A percentile compares a stretch with the other conserved stretches of the same genome.
Conservation (phyloP, 2,888 invertebrate species). For the Ernsta delagoae region DNA sequence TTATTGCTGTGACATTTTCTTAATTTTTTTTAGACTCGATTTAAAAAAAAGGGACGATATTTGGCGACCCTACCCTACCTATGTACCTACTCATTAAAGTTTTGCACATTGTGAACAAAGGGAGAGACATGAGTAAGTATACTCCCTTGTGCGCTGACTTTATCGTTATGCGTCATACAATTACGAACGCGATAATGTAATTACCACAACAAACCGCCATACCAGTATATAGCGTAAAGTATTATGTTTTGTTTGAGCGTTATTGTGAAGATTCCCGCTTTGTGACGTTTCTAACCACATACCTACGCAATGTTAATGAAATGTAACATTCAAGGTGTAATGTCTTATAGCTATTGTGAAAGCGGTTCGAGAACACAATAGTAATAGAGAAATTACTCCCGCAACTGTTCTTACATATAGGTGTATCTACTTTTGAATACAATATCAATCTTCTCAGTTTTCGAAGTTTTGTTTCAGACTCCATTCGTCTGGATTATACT, state of each 20-base stretch:
- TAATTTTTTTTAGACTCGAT: too few species aligned
- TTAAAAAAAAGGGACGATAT: too few species aligned
- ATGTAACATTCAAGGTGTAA: not conserved
- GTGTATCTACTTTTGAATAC: not conserved
- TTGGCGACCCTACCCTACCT: too few species aligned
- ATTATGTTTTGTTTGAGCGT: conserved; percentile 12
- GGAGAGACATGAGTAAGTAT: not conserved
- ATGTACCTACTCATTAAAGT: conserved; percentile 5
- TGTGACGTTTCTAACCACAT: conserved; percentile 1
- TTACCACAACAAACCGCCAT: conserved; percentile 1
- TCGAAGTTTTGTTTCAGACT: not conserved
- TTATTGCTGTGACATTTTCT: too few species aligned
- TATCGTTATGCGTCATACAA: conserved; percentile 6
- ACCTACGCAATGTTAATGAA: conserved; percentile 1
- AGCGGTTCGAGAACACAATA: not conserved
- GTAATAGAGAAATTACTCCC: not conserved
- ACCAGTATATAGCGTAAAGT: not conserved
- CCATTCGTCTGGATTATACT: not conserved
- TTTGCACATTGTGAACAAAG: not conserved
- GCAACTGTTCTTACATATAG: not conserved
- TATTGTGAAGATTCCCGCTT: conserved; percentile 12
- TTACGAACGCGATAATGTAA: conserved; percentile 9
- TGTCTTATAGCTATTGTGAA: not conserved
- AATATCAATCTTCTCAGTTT: conserved; percentile 5
- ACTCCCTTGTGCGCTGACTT: not conserved